Evolutionary conservation across 2,797 vertebrate species (phyloP), one percentile per base, ranked within the genome.

Genomic region (Leptodactylus fallax): DNA sequence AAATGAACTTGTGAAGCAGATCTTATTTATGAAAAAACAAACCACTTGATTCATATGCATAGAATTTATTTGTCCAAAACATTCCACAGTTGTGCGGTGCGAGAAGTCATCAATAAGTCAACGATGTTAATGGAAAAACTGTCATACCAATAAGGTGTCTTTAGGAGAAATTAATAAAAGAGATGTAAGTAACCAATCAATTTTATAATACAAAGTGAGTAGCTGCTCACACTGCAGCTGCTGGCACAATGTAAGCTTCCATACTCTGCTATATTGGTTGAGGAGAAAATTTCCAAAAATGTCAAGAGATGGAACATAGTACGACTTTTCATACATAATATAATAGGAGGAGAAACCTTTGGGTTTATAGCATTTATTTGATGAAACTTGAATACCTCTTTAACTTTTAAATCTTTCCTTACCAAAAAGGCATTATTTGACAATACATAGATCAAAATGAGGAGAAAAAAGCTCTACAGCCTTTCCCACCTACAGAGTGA

Each of bases 51-150:
- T 7, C 21, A 82, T 79, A 69, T 27, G 63, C 23, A 82, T 5
- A 56, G 12, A 79, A 76, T 51, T 74, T 9, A 74, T 51, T 51
- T n/a, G 19, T 76, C 72, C 17, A 51, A 76, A n/a, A 51, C 21
- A 51, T 76, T 76, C 47, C 19, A 49, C 71, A 49, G 10, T 76
- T n/a, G 45, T 49, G 47, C 21, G 19, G 72, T 36, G 17, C 23
- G 19, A 79, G n/a, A 58, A 79, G 49, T 53, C 47, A 77, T 77
- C 47, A 53, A 27, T 10, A 78, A 78, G 53, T 78, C 51, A 78
- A 25, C 7, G 16, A 6, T 25, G 76, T 78, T 36, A 55, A 78
- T 78, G 71, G 65, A 69, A 36, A 36, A 69, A 47, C 36, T 74
- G 45, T 74, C 45, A 47, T 51, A 51, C 0, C 10, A 7, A 12